These are phyloP conservation scores for Ploceus nigricollis DNA, from an alignment of 2,113 vertebrate genomes.

Conservation along the genomic window DNA sequence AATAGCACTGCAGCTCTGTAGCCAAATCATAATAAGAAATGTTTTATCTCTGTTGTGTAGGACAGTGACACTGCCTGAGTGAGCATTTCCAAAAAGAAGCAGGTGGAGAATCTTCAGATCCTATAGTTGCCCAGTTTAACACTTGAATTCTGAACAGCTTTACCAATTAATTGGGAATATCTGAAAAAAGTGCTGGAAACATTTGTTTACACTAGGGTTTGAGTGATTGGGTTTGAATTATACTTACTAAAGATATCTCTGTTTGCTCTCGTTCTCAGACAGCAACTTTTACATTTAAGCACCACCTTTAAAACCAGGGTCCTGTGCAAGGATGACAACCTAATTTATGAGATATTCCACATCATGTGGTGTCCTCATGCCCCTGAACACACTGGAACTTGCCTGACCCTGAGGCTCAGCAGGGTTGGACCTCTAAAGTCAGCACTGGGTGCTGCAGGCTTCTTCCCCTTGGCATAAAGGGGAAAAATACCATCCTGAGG, in stretches of 20 bases:
- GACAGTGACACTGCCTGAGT: neutral
- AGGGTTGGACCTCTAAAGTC: neutral
- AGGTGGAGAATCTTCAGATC: neutral
- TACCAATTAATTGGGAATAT: neutral
- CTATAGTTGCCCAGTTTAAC: neutral
- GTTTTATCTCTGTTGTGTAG: neutral
- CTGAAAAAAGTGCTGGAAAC: neutral
- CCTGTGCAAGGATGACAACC: neutral
- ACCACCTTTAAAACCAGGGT: neutral
- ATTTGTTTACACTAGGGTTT: neutral
- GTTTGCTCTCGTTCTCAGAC: neutral
- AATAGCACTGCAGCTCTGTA: neutral
- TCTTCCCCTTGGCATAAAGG: neutral
- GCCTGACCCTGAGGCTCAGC: neutral
- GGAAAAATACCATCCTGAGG: neutral
- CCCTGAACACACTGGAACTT: neutral
- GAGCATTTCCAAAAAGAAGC: neutral
- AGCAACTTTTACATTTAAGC: neutral
- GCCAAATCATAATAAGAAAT: neutral
- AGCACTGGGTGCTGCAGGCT: neutral
- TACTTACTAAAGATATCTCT: neutral
- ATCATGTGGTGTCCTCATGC: accelerated
- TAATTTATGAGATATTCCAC: neutral
- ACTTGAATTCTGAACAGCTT: neutral
- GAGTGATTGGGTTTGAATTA: neutral